Evolutionary conservation across 2,797 vertebrate genomes (phyloP), one percentile per base, ranked within the genome.

Genomic region (Glyptemys insculpta): DNA sequence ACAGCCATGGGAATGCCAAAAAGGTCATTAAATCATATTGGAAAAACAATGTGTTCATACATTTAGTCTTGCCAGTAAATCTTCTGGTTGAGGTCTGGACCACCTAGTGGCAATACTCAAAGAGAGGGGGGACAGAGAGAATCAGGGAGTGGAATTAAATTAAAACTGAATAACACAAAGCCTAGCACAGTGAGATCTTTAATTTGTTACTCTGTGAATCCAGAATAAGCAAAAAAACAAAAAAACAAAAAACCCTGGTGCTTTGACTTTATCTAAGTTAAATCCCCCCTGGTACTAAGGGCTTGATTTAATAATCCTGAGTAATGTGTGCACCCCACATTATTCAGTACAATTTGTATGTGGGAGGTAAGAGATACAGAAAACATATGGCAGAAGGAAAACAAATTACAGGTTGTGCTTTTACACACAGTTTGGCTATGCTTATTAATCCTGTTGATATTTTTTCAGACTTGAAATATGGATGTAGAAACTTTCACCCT

Each of bases 21-120:
- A 97, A 97, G 95, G 97, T 97, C 98, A 96, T 98, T 98, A 98
- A 98, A 98, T 98, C 98, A 98, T 97, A 97, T 87, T 62, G 12
- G 91, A 96, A 96, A 98, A 98, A 98, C 97, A 98, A 95, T 92
- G 93, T 95, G 96, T 97, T 97, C 97, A 90, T 98, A 95, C 91
- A 81, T 96, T 97, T 97, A 97, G 87, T 87, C 95, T 97, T 91
- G 79, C 96, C 96, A 98, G 96, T 97, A 98, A 98, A 98, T 98
- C 97, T 98, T 94, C 95, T 79, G 52, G 87, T 96, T 52, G 86
- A 92, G 96, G 95, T 92, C 74, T 79, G 95, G 98, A 98, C 98
- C 98, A 98, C 98, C 97, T 97, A 97, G 95, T 1, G 88, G 68
- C 87, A 96, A 89, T 79, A 94, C 83, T 97, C 93, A 47, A 95